Evolutionary conservation across 2,888 invertebrate genomes (phyloP).

Genomic region (Mesorhabditis spiculigera): DNA sequence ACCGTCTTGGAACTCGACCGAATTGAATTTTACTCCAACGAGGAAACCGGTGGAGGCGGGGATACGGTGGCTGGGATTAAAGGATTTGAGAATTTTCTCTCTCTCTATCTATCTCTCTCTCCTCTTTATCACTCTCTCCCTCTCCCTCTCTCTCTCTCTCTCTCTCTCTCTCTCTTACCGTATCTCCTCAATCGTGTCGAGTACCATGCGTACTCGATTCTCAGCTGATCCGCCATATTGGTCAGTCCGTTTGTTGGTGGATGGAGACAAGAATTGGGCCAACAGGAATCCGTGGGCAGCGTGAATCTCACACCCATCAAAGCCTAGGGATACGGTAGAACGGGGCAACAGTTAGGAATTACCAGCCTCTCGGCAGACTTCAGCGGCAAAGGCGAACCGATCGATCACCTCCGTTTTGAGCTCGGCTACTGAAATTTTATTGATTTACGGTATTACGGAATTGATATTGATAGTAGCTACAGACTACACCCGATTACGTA

Average conservation of each 20-base stretch:
- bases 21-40: conserved; percentile 45
- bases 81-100: not conserved
- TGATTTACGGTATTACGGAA: too few species aligned
- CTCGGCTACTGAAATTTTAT: conserved; percentile 16
- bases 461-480: not conserved
- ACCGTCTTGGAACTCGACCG: conserved; percentile 42
- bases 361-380: conserved; percentile 10
- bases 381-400: conserved; percentile 29
- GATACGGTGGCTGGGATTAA: conserved; percentile 14
- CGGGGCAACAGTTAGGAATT: not conserved
- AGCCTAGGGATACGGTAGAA: not conserved
- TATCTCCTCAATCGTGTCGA: conserved; percentile 42
- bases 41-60: conserved; percentile 35
- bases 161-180: conserved; percentile 12
- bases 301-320: not conserved
- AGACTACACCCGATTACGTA: not conserved
- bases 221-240: conserved; percentile 39
- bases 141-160: conserved; percentile 13
- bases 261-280: conserved; percentile 36
- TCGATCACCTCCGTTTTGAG: conserved; percentile 38
- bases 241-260: conserved; percentile 47
- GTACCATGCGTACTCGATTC: conserved; percentile 38
- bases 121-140: not conserved
- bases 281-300: not conserved
- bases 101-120: too few species aligned